Evolutionary conservation across 2,113 vertebrate species (phyloP).

Genomic region (Tichodroma muraria): DNA sequence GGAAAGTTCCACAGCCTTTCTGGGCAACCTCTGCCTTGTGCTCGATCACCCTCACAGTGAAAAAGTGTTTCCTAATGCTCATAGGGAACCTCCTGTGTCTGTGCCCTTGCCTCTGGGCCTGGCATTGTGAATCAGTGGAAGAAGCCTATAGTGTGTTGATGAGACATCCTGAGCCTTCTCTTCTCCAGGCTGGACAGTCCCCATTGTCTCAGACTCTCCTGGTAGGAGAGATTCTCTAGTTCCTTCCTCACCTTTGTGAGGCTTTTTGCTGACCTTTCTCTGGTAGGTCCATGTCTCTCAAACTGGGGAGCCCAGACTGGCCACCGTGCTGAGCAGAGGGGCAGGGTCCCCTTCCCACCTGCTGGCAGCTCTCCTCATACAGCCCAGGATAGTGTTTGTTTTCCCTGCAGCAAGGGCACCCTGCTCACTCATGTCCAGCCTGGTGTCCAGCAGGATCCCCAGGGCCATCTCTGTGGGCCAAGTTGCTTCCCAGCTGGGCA

Average conservation of each 20-base stretch:
- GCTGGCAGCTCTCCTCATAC: neutral
- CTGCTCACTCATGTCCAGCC: neutral
- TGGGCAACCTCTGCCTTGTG: neutral
- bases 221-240: neutral
- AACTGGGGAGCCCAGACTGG: neutral
- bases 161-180: neutral
- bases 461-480: neutral
- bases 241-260: neutral
- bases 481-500: neutral
- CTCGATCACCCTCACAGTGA: neutral
- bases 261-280: neutral
- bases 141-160: neutral
- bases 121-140: neutral
- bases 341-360: neutral
- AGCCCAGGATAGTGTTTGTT: neutral
- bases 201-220: neutral
- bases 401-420: neutral
- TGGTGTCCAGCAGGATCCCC: neutral
- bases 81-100: neutral
- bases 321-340: neutral
- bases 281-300: fast-evolving
- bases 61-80: neutral
- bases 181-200: neutral
- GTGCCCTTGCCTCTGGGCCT: neutral
- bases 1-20: neutral